Evolutionary conservation across 2,888 invertebrate genomes (phyloP).

Genomic region (Ariolimax columbianus): DNA sequence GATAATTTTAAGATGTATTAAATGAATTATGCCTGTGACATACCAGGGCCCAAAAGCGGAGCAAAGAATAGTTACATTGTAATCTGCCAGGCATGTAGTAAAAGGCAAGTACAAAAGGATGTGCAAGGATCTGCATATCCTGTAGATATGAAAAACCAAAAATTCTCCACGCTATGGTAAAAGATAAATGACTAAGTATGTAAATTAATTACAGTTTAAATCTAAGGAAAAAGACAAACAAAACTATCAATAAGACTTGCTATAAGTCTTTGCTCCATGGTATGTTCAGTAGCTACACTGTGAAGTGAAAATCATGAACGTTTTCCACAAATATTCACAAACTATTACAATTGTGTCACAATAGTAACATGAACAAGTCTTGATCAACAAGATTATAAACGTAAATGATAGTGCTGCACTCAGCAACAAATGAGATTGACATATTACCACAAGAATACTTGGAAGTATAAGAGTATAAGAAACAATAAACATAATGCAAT

Average conservation of each 20-base stretch:
- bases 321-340: constrained; percentile 17
- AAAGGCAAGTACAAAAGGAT: too few species aligned
- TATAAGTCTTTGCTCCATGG: not conserved
- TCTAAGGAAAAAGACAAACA: not conserved
- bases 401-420: not conserved
- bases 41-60: too few species aligned
- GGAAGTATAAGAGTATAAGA: not conserved
- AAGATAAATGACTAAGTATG: too few species aligned
- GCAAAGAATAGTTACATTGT: too few species aligned
- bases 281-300: not conserved
- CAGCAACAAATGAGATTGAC: not conserved
- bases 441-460: constrained; percentile 35
- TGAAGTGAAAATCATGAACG: not conserved
- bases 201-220: too few species aligned
- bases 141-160: too few species aligned
- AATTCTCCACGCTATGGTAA: too few species aligned
- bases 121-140: too few species aligned
- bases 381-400: not conserved
- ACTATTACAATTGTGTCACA: not conserved
- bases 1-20: not conserved
- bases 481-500: not conserved
- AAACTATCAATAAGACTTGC: not conserved
- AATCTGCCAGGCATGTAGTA: too few species aligned
- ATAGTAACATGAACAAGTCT: constrained; percentile 34
- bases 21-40: too few species aligned